Conservation (phyloP, 2,113 vertebrate genomes). For the Chroicocephalus ridibundus region DNA sequence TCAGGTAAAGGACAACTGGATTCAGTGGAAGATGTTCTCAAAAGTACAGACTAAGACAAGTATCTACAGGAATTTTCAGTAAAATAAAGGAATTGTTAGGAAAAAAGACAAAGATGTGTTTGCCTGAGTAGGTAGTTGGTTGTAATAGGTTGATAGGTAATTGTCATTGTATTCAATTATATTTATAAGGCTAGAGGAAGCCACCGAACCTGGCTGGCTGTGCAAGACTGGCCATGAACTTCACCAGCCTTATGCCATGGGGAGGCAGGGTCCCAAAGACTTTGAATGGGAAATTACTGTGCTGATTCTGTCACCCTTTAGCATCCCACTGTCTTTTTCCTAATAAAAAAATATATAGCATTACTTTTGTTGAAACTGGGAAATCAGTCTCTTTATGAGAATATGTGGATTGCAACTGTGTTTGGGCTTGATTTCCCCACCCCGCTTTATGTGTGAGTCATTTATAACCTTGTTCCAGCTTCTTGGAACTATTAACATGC, state of each 20-base stretch:
- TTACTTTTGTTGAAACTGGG: background rate
- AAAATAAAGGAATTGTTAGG: background rate
- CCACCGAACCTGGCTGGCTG: background rate
- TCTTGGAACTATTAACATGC: background rate
- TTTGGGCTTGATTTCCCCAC: background rate
- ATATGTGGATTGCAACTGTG: background rate
- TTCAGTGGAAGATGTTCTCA: background rate
- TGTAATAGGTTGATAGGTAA: background rate
- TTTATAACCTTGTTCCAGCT: background rate
- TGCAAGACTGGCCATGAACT: background rate
- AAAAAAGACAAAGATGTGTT: background rate
- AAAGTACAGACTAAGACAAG: background rate
- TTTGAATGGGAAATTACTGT: background rate
- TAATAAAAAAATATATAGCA: background rate
- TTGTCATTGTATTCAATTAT: background rate
- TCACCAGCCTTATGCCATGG: background rate
- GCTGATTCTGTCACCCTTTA: background rate
- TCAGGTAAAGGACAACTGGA: background rate
- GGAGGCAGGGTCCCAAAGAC: background rate
- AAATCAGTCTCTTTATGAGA: background rate
- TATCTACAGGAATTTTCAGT: background rate
- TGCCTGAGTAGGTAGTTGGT: background rate
- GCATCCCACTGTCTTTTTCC: background rate
- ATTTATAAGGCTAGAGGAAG: background rate
- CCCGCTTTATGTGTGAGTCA: background rate